Conservation (phyloP, 2,113 vertebrate genomes). For the Peromyscus maniculatus region DNA sequence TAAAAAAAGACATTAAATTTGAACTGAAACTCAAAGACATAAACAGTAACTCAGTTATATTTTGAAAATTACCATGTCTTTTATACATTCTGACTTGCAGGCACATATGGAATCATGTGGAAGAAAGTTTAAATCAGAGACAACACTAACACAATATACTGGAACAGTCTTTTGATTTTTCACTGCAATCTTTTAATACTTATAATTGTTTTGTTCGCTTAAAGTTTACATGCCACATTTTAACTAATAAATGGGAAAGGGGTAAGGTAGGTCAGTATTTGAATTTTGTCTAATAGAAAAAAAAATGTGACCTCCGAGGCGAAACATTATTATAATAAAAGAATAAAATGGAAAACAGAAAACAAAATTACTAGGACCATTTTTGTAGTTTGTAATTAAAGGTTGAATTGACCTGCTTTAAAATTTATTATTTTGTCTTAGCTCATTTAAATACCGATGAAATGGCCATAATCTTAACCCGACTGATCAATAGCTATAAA, state of each 20-base stretch:
- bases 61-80: not conserved
- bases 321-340: not conserved
- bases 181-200: not conserved
- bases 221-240: not conserved
- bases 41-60: not conserved
- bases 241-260: not conserved
- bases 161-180: not conserved
- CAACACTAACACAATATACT: conserved; percentile 11
- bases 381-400: not conserved
- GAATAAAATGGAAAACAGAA: not conserved
- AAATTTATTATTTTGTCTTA: not conserved
- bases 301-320: conserved; percentile 3
- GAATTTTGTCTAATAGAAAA: conserved; percentile 19
- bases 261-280: not conserved
- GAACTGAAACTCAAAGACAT: not conserved
- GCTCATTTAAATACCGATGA: conserved; percentile 15
- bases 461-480: not conserved
- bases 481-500: not conserved
- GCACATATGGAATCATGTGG: not conserved
- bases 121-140: conserved; percentile 5
- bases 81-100: not conserved
- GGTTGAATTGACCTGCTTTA: not conserved
- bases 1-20: not conserved
- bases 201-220: conserved; percentile 32
- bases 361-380: not conserved